These are phyloP conservation scores for Morelia viridis DNA, from an alignment of 2,797 vertebrate species.

Conservation along the genomic window DNA sequence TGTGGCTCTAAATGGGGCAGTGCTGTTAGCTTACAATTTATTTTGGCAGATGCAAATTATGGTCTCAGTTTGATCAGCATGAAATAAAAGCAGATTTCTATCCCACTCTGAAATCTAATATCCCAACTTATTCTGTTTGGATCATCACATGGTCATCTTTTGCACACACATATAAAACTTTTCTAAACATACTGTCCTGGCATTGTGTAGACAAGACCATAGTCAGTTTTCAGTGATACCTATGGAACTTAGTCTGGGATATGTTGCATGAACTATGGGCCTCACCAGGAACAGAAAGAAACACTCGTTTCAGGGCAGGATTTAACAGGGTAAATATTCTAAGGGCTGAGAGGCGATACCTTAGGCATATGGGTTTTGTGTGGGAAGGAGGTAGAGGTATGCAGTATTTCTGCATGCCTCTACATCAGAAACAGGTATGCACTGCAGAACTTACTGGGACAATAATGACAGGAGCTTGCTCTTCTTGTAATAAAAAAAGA, in stretches of 20 bases:
- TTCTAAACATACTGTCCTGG: too few species aligned
- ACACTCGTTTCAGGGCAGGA: background rate
- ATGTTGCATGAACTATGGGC: background rate
- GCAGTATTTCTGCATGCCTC: background rate
- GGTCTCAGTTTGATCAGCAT: background rate
- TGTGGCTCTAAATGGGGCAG: background rate
- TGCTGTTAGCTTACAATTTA: background rate
- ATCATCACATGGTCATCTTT: background rate
- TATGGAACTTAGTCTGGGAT: background rate
- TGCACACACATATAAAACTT: too few species aligned
- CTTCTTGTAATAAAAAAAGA: background rate
- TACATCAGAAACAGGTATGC: background rate
- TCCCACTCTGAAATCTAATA: background rate
- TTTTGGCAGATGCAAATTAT: background rate
- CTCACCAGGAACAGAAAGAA: background rate
- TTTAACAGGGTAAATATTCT: background rate
- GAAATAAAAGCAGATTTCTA: background rate
- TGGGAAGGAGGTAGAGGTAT: accelerated
- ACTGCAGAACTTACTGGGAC: background rate
- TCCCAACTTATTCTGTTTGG: background rate
- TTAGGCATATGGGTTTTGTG: background rate
- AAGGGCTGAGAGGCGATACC: background rate
- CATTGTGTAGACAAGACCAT: background rate
- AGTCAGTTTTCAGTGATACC: background rate
- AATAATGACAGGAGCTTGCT: too few species aligned